Evolutionary conservation across 2,888 invertebrate genomes (phyloP), one percentile per base, ranked within the genome.

Genomic region (Drosophila bunnanda): DNA sequence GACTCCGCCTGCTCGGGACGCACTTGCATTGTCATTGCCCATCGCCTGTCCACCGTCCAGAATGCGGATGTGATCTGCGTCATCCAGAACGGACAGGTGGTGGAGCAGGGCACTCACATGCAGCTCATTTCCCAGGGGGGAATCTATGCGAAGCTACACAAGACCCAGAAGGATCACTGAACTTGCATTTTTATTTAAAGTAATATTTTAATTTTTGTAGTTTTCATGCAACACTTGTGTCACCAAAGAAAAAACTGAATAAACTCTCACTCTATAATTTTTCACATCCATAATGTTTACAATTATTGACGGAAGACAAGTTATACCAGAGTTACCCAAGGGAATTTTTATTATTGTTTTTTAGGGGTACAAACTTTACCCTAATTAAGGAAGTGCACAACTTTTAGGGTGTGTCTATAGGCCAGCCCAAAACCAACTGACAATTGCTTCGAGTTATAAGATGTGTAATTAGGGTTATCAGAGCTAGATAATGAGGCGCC

Each of bases 41-140:
- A 98, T 93, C 94, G 97, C 12, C 93, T 98, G 57, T 95, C 96
- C 2, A 97, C 97, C 20, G 95, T 97, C 72, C 95, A 96, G 91
- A 96, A 96, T 91, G 96, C 97, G 0, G 96, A 98, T 92, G 93
- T 96, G 77, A 98, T 98, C 80, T 96, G 96, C 84, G 97, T 98
- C 12, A 93, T 98, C 28, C 94, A 96, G 89, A 93, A 94, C 54
- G 98, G 98, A 74, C 93, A 93, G 32, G 94, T 98, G 8, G 95
- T 94, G 0, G 98, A 98, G 90, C 93, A 93, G 78, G 98, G 98
- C 25, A 95, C 95, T 0, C 98, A 97, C 89, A 93, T 93, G 48
- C 94, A 97, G 82, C 93, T 98, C 1, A 94, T 97, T 78, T 93
- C 93, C 0, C 93, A 93, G 12, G 94, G 93, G 65, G 95, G 96